Conservation (phyloP, 2,113 vertebrate genomes). For the Triplophysa siluroides region DNA sequence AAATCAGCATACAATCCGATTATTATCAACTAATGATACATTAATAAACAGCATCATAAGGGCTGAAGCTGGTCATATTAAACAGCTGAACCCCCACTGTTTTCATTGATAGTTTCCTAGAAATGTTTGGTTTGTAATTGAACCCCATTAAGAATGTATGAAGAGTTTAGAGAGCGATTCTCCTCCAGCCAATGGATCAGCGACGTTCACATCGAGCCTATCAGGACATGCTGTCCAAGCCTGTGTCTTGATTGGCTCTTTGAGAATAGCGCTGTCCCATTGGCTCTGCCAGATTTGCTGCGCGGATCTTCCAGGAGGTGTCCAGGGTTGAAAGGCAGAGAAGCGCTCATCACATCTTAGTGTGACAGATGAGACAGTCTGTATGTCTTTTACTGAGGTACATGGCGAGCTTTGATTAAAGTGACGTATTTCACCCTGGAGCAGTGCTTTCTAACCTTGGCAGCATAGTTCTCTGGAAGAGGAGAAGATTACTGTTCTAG, state of each 20-base stretch:
- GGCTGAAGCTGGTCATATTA: not conserved
- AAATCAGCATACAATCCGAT: not conserved
- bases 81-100: conserved; percentile 1
- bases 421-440: not conserved
- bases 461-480: not conserved
- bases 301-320: conserved; percentile 37
- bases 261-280: not conserved
- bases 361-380: conserved; percentile 49
- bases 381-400: conserved; percentile 21
- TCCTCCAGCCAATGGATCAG: conserved; percentile 49
- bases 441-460: not conserved
- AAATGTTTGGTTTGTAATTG: conserved; percentile 53
- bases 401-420: not conserved
- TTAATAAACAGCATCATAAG: not conserved
- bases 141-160: conserved; percentile 30
- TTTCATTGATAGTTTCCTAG: conserved; percentile 4
- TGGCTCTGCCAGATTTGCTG: conserved; percentile 14
- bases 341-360: conserved; percentile 27
- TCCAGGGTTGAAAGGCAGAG: conserved; percentile 26
- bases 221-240: conserved; percentile 19
- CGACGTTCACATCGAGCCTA: conserved; percentile 51
- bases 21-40: not conserved
- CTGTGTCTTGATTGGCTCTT: conserved; percentile 1
- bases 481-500: not conserved
- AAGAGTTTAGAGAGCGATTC: not conserved